Evolutionary conservation across 2,797 vertebrate species (phyloP).

Genomic region (Hydrophis major): DNA sequence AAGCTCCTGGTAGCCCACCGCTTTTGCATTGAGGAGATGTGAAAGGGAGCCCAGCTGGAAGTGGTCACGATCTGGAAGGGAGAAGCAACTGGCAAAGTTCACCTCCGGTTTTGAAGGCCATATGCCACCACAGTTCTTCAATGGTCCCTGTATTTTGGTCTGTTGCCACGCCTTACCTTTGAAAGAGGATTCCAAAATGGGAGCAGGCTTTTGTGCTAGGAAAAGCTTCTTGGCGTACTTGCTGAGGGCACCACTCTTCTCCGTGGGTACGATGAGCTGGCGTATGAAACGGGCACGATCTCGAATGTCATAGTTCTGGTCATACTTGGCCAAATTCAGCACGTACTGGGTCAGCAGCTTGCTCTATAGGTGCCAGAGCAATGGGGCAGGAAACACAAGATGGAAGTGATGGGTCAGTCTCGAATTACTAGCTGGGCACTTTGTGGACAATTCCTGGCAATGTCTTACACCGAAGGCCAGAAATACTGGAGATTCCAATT

Average conservation of each 20-base stretch:
- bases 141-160: accelerated
- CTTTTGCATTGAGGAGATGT: slow-evolving; percentile 94
- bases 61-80: slow-evolving; percentile 88
- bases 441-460: too few species aligned
- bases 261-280: slow-evolving; percentile 94
- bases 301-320: slow-evolving; percentile 98
- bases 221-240: slow-evolving; percentile 98
- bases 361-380: slow-evolving; percentile 73
- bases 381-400: too few species aligned
- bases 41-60: slow-evolving; percentile 97
- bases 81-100: neutral
- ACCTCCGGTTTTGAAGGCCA: neutral
- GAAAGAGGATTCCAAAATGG: slow-evolving; percentile 94
- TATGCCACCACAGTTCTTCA: too few species aligned
- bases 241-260: slow-evolving; percentile 93
- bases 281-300: slow-evolving; percentile 96
- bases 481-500: neutral
- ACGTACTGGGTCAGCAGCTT: slow-evolving; percentile 97
- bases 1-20: slow-evolving; percentile 96
- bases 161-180: slow-evolving; percentile 79
- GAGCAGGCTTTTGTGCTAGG: slow-evolving; percentile 94
- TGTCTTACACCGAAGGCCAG: neutral
- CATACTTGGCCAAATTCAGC: slow-evolving; percentile 96
- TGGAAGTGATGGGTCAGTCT: neutral
- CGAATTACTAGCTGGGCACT: neutral